Percentiles rank a stretch among this genome's conserved stretches.
Conservation (phyloP, 1,140 invertebrate genomes). For the Ditylenchus dipsaci region DNA sequence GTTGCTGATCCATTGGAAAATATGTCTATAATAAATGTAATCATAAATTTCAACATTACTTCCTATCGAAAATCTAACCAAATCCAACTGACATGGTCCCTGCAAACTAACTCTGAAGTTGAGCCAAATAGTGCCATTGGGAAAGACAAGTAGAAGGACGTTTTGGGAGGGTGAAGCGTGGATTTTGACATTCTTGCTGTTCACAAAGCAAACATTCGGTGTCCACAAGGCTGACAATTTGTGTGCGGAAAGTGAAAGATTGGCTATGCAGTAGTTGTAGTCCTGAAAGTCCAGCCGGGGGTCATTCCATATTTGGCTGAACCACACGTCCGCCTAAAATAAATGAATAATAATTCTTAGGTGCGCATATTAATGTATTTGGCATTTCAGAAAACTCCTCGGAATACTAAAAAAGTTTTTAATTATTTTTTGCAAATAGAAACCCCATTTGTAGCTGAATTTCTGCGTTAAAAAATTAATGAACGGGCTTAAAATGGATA, state of each 20-base stretch:
- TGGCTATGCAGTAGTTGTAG: constrained; percentile 52
- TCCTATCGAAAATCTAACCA: background rate
- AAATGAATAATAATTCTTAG: too few relatives aligned
- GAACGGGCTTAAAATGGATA: too few relatives aligned
- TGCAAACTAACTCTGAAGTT: constrained; percentile 48
- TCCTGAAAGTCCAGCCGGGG: constrained; percentile 50
- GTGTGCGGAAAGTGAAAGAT: constrained; percentile 50
- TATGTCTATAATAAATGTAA: constrained; percentile 19
- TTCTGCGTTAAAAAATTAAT: too few relatives aligned
- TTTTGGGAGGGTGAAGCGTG: constrained; percentile 52
- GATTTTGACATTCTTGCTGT: constrained; percentile 56
- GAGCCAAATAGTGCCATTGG: constrained; percentile 54
- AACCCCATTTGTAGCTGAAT: too few relatives aligned
- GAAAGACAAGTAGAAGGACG: constrained; percentile 51
- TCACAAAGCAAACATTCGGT: constrained; percentile 50
- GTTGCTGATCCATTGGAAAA: constrained; percentile 50
- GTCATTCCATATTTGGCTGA: constrained; percentile 50
- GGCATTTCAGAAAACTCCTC: too few relatives aligned
- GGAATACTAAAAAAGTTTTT: too few relatives aligned
- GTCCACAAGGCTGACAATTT: constrained; percentile 52
- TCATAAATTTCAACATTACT: too few relatives aligned
- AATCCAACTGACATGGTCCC: constrained; percentile 52
- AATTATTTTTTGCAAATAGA: too few relatives aligned
- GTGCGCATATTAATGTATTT: too few relatives aligned
- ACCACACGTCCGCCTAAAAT: constrained; percentile 50